Evolutionary conservation across 2,888 invertebrate genomes (phyloP).

Genomic region (Copidosoma aretas): DNA sequence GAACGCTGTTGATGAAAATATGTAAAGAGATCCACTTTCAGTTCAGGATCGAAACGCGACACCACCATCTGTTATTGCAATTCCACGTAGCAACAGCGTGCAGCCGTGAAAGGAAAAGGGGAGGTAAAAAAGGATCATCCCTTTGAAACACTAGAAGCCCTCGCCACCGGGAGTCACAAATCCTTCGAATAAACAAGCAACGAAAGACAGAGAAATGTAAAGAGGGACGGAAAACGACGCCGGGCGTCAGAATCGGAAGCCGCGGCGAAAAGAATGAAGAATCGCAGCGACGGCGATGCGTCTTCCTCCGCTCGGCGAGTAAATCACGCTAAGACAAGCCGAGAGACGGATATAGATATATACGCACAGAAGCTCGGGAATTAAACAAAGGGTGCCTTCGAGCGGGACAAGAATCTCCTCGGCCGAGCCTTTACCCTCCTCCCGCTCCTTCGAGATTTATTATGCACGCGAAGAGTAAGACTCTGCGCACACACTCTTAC

Average conservation of each 20-base stretch:
- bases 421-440: slow-evolving; percentile 5
- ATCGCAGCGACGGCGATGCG: neutral
- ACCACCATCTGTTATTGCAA: too few relatives aligned
- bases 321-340: slow-evolving; percentile 37
- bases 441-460: slow-evolving; percentile 23
- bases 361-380: neutral
- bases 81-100: neutral
- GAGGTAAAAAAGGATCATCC: neutral
- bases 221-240: neutral
- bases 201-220: neutral
- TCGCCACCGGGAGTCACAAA: neutral
- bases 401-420: slow-evolving; percentile 2
- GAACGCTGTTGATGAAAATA: too few relatives aligned
- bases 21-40: too few relatives aligned
- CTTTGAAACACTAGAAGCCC: neutral
- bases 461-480: slow-evolving; percentile 21
- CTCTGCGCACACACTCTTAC: neutral
- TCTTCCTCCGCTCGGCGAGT: slow-evolving; percentile 11
- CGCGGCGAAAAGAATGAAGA: slow-evolving; percentile 5
- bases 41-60: too few relatives aligned
- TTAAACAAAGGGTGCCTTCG: neutral
- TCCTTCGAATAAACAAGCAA: neutral
- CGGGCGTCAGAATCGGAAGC: slow-evolving; percentile 10
- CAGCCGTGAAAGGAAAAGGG: neutral
- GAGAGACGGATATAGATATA: neutral